A percentile compares a stretch with the other conserved stretches of the same genome.
phyloP scores from a whole-genome alignment of 2,888 invertebrate genomes.

The Drosophila ustulata region DNA sequence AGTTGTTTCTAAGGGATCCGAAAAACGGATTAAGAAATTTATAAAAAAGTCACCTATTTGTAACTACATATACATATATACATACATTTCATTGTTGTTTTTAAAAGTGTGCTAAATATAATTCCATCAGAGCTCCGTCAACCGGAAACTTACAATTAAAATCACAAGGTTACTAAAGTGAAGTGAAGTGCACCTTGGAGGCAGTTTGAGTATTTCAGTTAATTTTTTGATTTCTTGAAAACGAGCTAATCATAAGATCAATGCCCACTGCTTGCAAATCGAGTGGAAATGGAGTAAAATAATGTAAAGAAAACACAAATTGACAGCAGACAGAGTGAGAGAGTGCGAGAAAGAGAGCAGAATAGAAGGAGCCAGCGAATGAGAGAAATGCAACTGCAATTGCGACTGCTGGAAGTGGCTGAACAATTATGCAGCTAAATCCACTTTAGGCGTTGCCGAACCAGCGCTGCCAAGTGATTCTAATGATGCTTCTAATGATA shows the following conservation, averaged over 20 bases:
- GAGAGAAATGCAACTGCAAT: conserved; percentile 4
- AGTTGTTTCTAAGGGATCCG: too few relatives aligned
- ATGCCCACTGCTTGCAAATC: conserved; percentile 40
- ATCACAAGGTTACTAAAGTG: conserved; percentile 19
- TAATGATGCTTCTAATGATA: conserved; percentile 81
- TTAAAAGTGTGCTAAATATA: conserved; percentile 39
- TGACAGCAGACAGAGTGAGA: conserved; percentile 37
- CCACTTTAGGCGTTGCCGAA: conserved; percentile 78
- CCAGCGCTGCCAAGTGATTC: conserved; percentile 79
- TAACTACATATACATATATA: too few relatives aligned
- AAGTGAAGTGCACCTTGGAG: conserved; percentile 35
- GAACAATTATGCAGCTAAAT: conserved; percentile 76
- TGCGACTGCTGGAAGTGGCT: conserved; percentile 27
- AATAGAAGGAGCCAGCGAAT: background rate
- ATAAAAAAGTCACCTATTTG: too few relatives aligned
- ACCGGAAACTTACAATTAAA: conserved; percentile 45
- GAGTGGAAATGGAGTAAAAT: conserved; percentile 49
- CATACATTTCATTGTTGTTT: too few relatives aligned
- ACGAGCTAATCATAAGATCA: conserved; percentile 75
- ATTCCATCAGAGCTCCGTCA: conserved; percentile 11
- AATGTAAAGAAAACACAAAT: conserved; percentile 63
- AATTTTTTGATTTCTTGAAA: conserved; percentile 72
- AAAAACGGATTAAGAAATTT: too few relatives aligned
- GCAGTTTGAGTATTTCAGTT: conserved; percentile 49
- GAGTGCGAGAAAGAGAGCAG: conserved; percentile 8